phyloP scores from a whole-genome alignment of 2,888 invertebrate genomes.

The Sarcophaga caerulescens region DNA sequence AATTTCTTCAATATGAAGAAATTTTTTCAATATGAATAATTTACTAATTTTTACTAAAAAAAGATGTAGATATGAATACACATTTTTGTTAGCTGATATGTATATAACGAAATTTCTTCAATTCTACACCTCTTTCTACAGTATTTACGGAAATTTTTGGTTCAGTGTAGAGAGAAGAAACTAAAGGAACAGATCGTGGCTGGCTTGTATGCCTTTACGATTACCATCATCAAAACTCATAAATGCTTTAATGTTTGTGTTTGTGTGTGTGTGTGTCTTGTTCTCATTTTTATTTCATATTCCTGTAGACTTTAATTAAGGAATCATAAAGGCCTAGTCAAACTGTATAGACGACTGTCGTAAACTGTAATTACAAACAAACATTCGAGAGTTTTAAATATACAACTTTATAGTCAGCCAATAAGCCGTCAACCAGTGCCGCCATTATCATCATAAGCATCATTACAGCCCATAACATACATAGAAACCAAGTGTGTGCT shows the following conservation, averaged over 20 bases:
- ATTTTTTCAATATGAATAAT: no score
- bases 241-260: slow-evolving; percentile 31
- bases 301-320: slow-evolving; percentile 43
- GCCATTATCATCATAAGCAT: background rate
- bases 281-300: background rate
- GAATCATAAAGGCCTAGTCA: slow-evolving; percentile 18
- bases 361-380: slow-evolving; percentile 49
- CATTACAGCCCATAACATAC: background rate
- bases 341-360: slow-evolving; percentile 20
- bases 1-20: no score
- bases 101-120: no score
- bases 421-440: background rate
- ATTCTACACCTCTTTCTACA: no score
- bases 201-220: slow-evolving; percentile 13
- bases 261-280: background rate
- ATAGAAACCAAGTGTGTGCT: no score
- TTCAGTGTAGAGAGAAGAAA: slow-evolving; percentile 18
- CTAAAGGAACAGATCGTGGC: background rate
- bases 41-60: no score
- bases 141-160: no score
- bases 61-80: no score
- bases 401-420: slow-evolving; percentile 41
- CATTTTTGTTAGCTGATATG: no score
- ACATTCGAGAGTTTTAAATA: slow-evolving; percentile 37
- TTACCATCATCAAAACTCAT: no score